Conservation (phyloP, 30 jellyfish, hydroid and myxozoan genomes). For the Turritopsis dohrnii region DNA sequence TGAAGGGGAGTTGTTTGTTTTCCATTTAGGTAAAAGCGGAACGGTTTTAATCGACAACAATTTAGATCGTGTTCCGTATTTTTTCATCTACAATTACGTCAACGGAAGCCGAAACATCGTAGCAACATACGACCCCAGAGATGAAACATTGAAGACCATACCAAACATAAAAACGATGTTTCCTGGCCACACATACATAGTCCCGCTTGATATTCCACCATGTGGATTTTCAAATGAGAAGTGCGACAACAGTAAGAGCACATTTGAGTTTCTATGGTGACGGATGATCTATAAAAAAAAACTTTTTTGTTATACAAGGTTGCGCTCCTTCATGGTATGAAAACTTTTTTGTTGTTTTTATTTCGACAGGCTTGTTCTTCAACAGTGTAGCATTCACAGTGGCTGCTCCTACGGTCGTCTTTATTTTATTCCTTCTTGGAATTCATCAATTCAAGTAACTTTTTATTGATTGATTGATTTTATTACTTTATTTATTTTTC, state of each 20-base stretch:
- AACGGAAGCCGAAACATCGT: conserved; percentile 36
- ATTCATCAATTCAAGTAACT: neutral
- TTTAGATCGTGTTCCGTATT: conserved; percentile 77
- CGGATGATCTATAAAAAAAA: neutral
- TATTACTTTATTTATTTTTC: neutral
- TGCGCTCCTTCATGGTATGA: too few relatives aligned
- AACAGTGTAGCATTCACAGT: neutral
- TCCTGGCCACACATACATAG: conserved; percentile 54
- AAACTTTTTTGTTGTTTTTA: too few relatives aligned
- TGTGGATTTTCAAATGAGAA: conserved; percentile 75
- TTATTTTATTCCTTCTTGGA: conserved; percentile 12
- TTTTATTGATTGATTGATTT: neutral
- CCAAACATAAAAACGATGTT: neutral
- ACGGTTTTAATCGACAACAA: conserved; percentile 57
- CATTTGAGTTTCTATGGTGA: neutral
- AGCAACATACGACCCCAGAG: conserved; percentile 57
- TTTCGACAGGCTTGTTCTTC: neutral
- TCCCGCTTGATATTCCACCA: conserved; percentile 70
- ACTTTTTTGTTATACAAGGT: too few relatives aligned
- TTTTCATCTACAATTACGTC: conserved; percentile 36
- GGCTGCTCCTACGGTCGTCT: conserved; percentile 19
- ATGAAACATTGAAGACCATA: conserved; percentile 10
- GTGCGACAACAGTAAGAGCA: conserved; percentile 36
- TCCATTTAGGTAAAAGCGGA: conserved; percentile 66
- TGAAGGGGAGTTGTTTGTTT: too few relatives aligned